Evolutionary conservation across 1,140 invertebrate genomes (phyloP), one percentile per base, ranked within the genome.

Genomic region (Apis cerana): DNA sequence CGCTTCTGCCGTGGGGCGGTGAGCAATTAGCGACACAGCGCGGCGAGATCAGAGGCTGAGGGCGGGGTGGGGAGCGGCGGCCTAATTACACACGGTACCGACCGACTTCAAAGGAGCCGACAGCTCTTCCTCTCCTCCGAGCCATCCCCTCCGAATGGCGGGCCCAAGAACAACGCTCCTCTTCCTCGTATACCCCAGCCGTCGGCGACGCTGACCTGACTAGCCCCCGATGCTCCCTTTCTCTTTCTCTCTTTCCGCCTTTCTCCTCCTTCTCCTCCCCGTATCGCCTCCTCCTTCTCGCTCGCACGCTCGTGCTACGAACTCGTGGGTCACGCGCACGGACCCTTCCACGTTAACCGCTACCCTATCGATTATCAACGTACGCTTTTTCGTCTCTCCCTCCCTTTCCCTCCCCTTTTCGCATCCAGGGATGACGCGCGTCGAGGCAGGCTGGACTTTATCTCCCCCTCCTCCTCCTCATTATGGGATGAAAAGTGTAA

Each of bases 11-110:
- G 91, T 91, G 92, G 91, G 92, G 92, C 92, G 92, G 92, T 92
- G 92, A 93, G 92, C 92, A 92, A 92, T 93, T 92, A 93, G 92
- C 92, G 92, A 92, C 92, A 92, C 91, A 92, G 92, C 88, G 88
- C 92, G 91, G 92, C 92, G 86, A 93, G 92, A 93, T 92, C 91
- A 92, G 91, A 92, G 92, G 88, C 91, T 81, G 88, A 89, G 91
- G 91, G 91, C 90, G 91, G 89, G 91, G 92, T 92, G 91, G 92
- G 92, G 92, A 84, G 87, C 84, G 91, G 87, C 91, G 90, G 92
- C 92, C 92, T 93, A 93, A 93, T 93, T 93, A 93, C 92, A 93
- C 92, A 93, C 92, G 91, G 92, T 92, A 92, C 92, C 91, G 92
- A 92, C 92, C 90, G 91, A 93, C 92, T 91, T 93, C 92, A 93